Evolutionary conservation across 2,888 invertebrate genomes (phyloP), one percentile per base, ranked within the genome.

Genomic region (Cryptocephalus primarius): DNA sequence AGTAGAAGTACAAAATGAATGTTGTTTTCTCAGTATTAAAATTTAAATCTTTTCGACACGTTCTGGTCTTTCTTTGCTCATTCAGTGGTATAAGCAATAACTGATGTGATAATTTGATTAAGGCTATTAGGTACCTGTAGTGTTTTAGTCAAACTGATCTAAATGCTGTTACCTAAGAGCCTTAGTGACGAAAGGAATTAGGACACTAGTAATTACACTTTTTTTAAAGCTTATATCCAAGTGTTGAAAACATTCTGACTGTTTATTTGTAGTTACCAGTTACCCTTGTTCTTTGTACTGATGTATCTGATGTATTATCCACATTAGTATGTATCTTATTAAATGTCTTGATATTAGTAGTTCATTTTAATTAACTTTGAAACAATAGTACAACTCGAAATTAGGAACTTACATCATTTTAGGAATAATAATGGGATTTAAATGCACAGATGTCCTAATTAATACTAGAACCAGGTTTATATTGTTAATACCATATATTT

Each of bases 201-300:
- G n/a, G 40, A 10, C 11, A 40, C 11, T 10, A 40, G 11, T 40
- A 40, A 40, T 13, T 13, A 40, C 36, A 36, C 43, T 51, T 52
- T 52, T 51, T 55, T 51, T 51, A 51, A 47, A 48, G 50, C 48
- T 50, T 55, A 44, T 53, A 56, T 53, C 48, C 52, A 53, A 50
- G 51, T 53, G 47, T 55, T 54, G 48, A 53, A 50, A 52, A 50
- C 49, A 51, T 52, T 52, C 54, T 59, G 57, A 59, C 59, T 59
- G 60, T 60, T 60, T 55, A 56, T 52, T 54, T 54, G 56, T 60
- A 60, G 60, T 60, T 59, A 60, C 60, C 60, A 53, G 55, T 59
- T 36, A 36, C 36, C 36, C 56, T 52, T 55, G 52, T 55, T 58
- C 56, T 55, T 55, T 55, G 60, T 59, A 59, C 60, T 59, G 60